phyloP scores from a whole-genome alignment of 2,888 invertebrate species.

The Stenodema calcarata region DNA sequence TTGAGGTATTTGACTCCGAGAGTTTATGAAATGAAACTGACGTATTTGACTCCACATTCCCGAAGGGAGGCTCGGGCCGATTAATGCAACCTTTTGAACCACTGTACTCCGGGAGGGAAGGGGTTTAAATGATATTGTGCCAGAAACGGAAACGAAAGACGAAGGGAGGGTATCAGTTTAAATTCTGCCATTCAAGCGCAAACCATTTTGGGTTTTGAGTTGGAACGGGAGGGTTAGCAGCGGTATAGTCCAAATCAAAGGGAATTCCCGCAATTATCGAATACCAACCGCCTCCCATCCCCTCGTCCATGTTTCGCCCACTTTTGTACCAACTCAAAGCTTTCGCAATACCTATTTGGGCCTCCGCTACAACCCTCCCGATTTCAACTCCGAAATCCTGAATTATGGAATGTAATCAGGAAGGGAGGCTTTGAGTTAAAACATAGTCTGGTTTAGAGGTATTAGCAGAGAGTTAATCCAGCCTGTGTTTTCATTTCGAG shows the following conservation, averaged over 20 bases:
- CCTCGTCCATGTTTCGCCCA: not conserved
- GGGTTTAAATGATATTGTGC: not conserved
- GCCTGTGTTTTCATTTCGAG: not conserved
- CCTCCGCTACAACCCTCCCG: not conserved
- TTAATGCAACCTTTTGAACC: not conserved
- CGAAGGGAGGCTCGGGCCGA: not conserved
- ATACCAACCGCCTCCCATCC: not conserved
- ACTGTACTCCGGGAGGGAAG: not conserved
- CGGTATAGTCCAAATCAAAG: constrained; percentile 17
- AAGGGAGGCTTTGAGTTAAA: not conserved
- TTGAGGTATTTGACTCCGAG: not conserved
- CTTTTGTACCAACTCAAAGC: not conserved
- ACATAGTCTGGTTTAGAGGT: not conserved
- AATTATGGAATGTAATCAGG: not conserved
- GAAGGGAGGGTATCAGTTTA: not conserved
- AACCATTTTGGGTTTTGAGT: not conserved
- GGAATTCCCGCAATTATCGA: constrained; percentile 33
- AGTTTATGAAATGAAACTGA: not conserved
- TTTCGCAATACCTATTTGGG: constrained; percentile 1
- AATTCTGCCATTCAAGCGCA: not conserved
- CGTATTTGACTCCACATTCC: not conserved
- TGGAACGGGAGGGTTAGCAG: not conserved
- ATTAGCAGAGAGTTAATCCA: not conserved
- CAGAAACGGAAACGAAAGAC: not conserved
- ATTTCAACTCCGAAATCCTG: not conserved